Evolutionary conservation across 2,797 vertebrate genomes (phyloP).

Genomic region (Taenioides sp.): DNA sequence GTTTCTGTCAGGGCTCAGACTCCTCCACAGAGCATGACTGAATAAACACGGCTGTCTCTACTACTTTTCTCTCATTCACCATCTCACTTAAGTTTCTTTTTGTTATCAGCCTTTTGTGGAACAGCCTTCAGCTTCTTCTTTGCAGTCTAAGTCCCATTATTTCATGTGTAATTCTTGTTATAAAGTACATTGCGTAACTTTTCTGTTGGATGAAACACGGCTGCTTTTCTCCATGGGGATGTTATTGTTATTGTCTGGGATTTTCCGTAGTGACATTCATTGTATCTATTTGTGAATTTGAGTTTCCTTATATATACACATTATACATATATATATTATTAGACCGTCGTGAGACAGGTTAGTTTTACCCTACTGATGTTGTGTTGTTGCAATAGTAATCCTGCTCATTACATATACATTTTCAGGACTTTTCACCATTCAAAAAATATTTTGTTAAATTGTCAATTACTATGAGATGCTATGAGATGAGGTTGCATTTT

Average conservation of each 20-base stretch:
- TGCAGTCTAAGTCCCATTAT: neutral
- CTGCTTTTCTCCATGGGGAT: neutral
- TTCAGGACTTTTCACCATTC: neutral
- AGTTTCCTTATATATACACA: too few species aligned
- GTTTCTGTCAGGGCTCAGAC: conserved; percentile 55
- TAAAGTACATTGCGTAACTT: neutral
- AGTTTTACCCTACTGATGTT: too few species aligned
- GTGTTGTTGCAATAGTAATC: too few species aligned
- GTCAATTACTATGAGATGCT: neutral
- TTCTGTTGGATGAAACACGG: neutral
- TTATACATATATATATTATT: too few species aligned
- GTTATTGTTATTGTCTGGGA: neutral
- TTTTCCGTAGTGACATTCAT: neutral
- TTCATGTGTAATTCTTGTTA: neutral
- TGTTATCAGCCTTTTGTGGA: conserved; percentile 34
- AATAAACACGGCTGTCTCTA: conserved; percentile 42
- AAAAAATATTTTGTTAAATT: neutral
- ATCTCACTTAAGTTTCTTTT: conserved; percentile 25
- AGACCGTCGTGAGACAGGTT: too few species aligned
- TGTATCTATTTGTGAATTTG: neutral
- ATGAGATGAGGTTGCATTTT: neutral
- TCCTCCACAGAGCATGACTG: conserved; percentile 34
- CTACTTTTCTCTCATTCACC: conserved; percentile 18
- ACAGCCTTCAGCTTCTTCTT: conserved; percentile 23
- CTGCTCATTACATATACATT: too few species aligned